Evolutionary conservation across 2,888 invertebrate species (phyloP).

Genomic region (Rhingia rostrata): DNA sequence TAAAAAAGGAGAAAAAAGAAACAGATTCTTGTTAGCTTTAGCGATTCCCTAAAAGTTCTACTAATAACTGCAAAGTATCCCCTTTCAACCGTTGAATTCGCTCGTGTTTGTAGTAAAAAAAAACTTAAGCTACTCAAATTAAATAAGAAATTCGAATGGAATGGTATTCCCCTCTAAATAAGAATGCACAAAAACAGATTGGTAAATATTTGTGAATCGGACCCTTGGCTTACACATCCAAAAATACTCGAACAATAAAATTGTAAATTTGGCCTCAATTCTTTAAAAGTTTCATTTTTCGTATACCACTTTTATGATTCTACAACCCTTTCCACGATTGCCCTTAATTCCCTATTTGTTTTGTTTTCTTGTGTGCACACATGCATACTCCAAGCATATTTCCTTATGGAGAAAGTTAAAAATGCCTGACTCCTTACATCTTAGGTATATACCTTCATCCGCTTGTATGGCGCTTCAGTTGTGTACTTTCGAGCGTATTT

Average conservation of each 20-base stretch:
- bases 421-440: constrained; percentile 45
- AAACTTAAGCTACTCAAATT: constrained; percentile 42
- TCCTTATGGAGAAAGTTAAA: constrained; percentile 63
- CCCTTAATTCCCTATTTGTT: constrained; percentile 61
- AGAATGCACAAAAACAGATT: constrained; percentile 51
- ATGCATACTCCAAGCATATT: constrained; percentile 56
- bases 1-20: constrained; percentile 4
- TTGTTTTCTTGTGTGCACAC: constrained; percentile 55
- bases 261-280: constrained; percentile 72
- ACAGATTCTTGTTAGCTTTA: constrained; percentile 22
- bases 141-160: constrained; percentile 57
- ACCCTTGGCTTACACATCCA: constrained; percentile 49
- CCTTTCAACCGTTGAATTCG: constrained; percentile 33
- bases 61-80: constrained; percentile 48
- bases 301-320: constrained; percentile 36
- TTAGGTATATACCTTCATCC: constrained; percentile 56
- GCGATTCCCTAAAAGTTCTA: constrained; percentile 37
- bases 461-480: constrained; percentile 12
- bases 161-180: constrained; percentile 1
- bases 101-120: constrained; percentile 36
- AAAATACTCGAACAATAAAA: constrained; percentile 68
- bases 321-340: constrained; percentile 33
- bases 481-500: constrained; percentile 33
- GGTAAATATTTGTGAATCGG: constrained; percentile 70
- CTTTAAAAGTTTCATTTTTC: constrained; percentile 61